Percentiles rank a stretch among this genome's conserved stretches.
Conservation (phyloP, 2,113 vertebrate genomes). For the Empidonax alnorum region DNA sequence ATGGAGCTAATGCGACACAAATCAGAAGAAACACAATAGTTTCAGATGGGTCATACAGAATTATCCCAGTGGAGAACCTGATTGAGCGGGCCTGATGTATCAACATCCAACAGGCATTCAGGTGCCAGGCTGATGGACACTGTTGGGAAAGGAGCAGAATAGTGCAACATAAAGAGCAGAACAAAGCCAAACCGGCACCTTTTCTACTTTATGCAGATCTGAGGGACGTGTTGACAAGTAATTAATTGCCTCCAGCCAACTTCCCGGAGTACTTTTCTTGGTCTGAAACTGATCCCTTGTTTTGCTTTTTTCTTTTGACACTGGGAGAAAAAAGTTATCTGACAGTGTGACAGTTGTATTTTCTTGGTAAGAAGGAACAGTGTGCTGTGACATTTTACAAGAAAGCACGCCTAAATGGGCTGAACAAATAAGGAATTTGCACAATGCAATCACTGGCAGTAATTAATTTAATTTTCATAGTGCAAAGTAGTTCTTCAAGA, state of each 20-base stretch:
- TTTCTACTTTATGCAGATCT: slow-evolving; percentile 44
- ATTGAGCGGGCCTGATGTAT: not conserved
- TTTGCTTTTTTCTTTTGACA: slow-evolving; percentile 41
- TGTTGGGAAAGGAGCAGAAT: not conserved
- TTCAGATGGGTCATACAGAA: not conserved
- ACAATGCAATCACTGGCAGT: not conserved
- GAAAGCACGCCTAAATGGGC: not conserved
- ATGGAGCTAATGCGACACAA: not conserved
- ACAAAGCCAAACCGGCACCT: slow-evolving; percentile 29
- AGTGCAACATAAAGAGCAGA: not conserved
- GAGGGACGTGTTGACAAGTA: slow-evolving; percentile 25
- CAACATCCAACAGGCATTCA: not conserved
- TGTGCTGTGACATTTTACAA: slow-evolving; percentile 31
- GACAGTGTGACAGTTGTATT: slow-evolving; percentile 11
- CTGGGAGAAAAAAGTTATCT: not conserved
- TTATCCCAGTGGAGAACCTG: not conserved
- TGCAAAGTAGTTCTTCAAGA: not conserved
- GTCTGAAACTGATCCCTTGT: slow-evolving; percentile 40
- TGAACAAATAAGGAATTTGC: slow-evolving; percentile 34
- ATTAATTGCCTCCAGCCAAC: slow-evolving; percentile 40
- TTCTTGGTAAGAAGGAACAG: slow-evolving; percentile 35
- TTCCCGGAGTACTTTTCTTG: slow-evolving; percentile 22
- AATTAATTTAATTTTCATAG: slow-evolving; percentile 54
- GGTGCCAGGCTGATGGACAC: not conserved
- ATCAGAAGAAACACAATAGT: not conserved